Conservation (phyloP, 1,140 invertebrate genomes). For the Drosophila seguyi region DNA sequence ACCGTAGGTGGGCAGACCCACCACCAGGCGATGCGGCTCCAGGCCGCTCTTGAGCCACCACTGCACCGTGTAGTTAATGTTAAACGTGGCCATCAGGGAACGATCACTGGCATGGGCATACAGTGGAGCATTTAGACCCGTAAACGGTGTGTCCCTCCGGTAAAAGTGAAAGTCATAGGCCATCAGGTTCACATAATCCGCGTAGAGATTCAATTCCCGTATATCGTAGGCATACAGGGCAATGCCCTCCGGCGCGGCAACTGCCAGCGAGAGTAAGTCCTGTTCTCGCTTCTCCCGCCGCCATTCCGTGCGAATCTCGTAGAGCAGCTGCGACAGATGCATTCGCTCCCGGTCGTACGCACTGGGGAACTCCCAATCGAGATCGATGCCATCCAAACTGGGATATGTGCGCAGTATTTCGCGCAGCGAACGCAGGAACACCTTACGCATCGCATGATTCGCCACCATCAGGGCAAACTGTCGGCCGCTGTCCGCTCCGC, state of each 20-base stretch:
- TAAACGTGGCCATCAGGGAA: constrained; percentile 90
- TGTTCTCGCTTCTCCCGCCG: constrained; percentile 86
- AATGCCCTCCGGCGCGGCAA: constrained; percentile 90
- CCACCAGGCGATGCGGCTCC: constrained; percentile 92
- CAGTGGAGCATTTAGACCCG: constrained; percentile 92
- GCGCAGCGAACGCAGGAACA: constrained; percentile 90
- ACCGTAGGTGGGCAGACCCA: constrained; percentile 96
- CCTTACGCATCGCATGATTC: constrained; percentile 89
- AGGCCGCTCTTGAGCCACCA: constrained; percentile 93
- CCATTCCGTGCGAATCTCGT: constrained; percentile 89
- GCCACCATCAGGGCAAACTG: constrained; percentile 90
- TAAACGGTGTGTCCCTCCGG: constrained; percentile 91
- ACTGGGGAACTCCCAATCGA: constrained; percentile 95
- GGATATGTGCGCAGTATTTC: constrained; percentile 87
- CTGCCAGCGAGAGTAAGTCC: constrained; percentile 90
- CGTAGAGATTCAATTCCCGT: constrained; percentile 90
- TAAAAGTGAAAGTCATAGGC: constrained; percentile 95
- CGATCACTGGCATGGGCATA: constrained; percentile 87
- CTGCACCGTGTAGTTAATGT: constrained; percentile 93
- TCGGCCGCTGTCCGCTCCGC: constrained; percentile 87
- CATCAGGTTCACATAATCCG: constrained; percentile 95
- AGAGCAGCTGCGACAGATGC: constrained; percentile 90
- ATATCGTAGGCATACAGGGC: constrained; percentile 92
- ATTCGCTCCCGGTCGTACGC: constrained; percentile 88
- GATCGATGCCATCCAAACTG: constrained; percentile 91